A percentile compares a stretch with the other conserved stretches of the same genome.
Evolutionary conservation across 2,113 vertebrate species (phyloP).

Genomic region (Microcebus tavaratra): DNA sequence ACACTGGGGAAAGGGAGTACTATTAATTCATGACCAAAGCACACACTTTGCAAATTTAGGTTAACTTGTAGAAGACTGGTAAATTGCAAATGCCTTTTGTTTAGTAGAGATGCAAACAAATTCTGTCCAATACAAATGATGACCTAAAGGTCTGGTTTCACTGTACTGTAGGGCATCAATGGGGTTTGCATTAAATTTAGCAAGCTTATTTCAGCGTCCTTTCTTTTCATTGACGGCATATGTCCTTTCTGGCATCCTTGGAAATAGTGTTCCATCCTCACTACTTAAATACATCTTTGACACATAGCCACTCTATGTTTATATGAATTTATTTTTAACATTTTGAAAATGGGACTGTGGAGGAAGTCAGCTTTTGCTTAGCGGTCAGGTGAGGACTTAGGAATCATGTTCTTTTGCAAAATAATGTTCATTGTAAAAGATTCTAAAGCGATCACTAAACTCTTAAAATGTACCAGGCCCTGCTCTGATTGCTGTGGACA

Average conservation of each 20-base stretch:
- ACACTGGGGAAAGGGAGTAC: not conserved
- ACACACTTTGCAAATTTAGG: not conserved
- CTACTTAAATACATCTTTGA: not conserved
- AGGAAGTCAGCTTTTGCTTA: constrained; percentile 84
- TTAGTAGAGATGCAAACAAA: not conserved
- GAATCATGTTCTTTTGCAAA: not conserved
- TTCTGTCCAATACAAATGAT: not conserved
- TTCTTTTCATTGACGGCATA: not conserved
- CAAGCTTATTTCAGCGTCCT: not conserved
- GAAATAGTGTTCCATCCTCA: not conserved
- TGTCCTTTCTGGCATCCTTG: not conserved
- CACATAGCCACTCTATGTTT: not conserved
- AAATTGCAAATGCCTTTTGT: not conserved
- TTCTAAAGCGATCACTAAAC: not conserved
- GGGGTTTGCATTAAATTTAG: constrained; percentile 74
- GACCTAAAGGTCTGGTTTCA: not conserved
- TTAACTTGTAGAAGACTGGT: not conserved
- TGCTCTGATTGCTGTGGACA: too few relatives aligned
- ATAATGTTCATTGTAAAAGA: not conserved
- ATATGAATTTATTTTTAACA: not conserved
- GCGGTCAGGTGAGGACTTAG: constrained; percentile 82
- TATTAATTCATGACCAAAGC: not conserved
- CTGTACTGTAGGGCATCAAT: not conserved
- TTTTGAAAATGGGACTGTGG: constrained; percentile 43
- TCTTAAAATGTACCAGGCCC: not conserved